A percentile compares a stretch with the other conserved stretches of the same genome.
phyloP scores from a whole-genome alignment of 2,113 vertebrate species.

The Ictalurus furcatus region DNA sequence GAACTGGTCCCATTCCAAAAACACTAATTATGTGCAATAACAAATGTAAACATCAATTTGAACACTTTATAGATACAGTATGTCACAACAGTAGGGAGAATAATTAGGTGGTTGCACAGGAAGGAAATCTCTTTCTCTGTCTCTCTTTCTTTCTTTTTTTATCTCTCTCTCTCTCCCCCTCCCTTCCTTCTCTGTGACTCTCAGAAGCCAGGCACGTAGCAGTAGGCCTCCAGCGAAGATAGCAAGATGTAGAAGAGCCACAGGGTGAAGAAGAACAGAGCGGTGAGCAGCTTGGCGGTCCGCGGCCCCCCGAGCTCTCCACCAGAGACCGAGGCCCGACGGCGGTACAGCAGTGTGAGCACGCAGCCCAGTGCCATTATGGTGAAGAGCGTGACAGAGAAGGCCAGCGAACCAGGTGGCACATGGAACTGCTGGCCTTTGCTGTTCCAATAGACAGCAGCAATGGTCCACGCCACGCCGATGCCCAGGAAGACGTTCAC shows the following conservation, averaged over 20 bases:
- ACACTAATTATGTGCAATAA: conserved; percentile 46
- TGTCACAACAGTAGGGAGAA: conserved; percentile 40
- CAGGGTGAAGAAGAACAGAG: conserved; percentile 71
- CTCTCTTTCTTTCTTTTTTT: background rate
- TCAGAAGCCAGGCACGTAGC: conserved; percentile 78
- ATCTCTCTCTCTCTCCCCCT: background rate
- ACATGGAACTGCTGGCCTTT: conserved; percentile 74
- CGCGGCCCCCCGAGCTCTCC: conserved; percentile 82
- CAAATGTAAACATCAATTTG: conserved; percentile 53
- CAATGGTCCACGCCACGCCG: conserved; percentile 83
- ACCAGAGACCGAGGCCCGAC: conserved; percentile 67
- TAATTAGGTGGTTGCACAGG: too few species aligned
- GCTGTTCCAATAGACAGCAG: conserved; percentile 76
- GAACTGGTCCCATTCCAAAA: conserved; percentile 37
- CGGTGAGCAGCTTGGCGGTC: conserved; percentile 77
- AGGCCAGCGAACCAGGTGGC: conserved; percentile 78
- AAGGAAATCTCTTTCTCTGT: background rate
- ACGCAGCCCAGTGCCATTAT: conserved; percentile 72
- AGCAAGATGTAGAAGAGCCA: conserved; percentile 82
- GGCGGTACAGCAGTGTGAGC: conserved; percentile 75
- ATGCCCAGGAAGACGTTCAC: conserved; percentile 85
- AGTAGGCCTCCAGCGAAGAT: conserved; percentile 79
- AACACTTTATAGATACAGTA: conserved; percentile 41
- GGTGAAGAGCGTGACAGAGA: conserved; percentile 82
- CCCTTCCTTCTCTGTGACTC: background rate